Percentiles rank a stretch among this genome's conserved stretches.
Conservation (phyloP, 2,113 vertebrate species). For the Craseonycteris thonglongyai region DNA sequence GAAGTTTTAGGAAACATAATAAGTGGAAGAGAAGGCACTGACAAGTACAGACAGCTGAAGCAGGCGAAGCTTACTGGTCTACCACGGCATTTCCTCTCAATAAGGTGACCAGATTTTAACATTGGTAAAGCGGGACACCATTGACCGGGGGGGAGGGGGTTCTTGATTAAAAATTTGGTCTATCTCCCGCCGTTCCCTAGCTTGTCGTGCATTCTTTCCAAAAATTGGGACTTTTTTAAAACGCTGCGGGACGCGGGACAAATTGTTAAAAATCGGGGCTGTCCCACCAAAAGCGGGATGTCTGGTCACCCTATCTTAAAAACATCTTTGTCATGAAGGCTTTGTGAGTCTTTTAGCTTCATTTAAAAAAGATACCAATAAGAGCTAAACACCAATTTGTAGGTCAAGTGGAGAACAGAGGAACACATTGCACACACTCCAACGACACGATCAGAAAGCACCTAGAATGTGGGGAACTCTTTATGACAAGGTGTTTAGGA, state of each 20-base stretch:
- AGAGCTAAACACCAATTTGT: neutral
- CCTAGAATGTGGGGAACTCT: neutral
- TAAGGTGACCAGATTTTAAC: too few species aligned
- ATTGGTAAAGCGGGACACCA: too few species aligned
- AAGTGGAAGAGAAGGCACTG: neutral
- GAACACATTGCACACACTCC: neutral
- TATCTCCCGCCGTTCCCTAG: too few species aligned
- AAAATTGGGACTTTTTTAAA: too few species aligned
- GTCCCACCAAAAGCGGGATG: too few species aligned
- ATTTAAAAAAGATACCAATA: neutral
- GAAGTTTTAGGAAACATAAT: neutral
- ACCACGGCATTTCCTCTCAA: neutral
- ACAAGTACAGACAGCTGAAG: neutral
- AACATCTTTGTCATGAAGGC: neutral
- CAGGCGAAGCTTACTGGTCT: neutral
- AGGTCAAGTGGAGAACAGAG: neutral
- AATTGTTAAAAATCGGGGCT: too few species aligned
- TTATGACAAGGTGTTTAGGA: neutral
- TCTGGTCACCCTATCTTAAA: too few species aligned
- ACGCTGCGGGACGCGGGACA: too few species aligned
- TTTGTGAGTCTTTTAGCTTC: neutral
- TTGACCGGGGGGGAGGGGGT: too few species aligned
- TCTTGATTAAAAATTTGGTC: too few species aligned
- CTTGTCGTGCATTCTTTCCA: too few species aligned
- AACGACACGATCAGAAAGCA: neutral